Evolutionary conservation across 1,140 invertebrate genomes (phyloP), one percentile per base, ranked within the genome.

Genomic region (Cryptotermes secundus): DNA sequence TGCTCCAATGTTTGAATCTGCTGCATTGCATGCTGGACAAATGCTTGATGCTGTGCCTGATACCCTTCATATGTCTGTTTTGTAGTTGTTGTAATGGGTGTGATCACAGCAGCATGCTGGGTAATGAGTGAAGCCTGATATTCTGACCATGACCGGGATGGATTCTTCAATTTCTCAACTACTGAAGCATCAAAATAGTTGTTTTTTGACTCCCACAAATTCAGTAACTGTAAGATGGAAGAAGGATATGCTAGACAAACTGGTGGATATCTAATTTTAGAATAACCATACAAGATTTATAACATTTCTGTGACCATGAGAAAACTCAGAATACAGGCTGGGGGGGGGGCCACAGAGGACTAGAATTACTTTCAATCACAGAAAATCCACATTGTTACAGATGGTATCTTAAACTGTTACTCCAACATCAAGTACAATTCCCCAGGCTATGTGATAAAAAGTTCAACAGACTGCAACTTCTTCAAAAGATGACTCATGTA

Each of bases 191-290:
- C 94, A 89, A 99, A 97, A 90, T 99, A 99, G 91, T 98, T 98
- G 85, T 95, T 95, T 90, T 99, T 99, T 83, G 96, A 97, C 89
- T 99, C 97, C 98, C 98, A 99, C 22, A 99, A 90, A 82, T 95
- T 96, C 34, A 99, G 91, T 81, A 99, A 90, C 92, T 94, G 89
- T 42, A 80, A 22, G 45, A 19, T 35, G 31, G 34, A 82, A 12
- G 19, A 49, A 53, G 87, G 81, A 89, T 87, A 86, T 86, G 86
- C 84, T 79, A 83, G 85, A 85, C 49, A 83, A 22, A 49, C 45
- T 49, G 3, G 1, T 49, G 19, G 22, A 7, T 49, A 49, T 49
- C 19, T 49, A 19, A 22, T 19, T 49, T 49, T 49, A 49, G 16
- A 3, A 49, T 19, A 49, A 19, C 45, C 45, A 49, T 22, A 49